These are phyloP conservation scores for Papilio elwesi DNA, from an alignment of 2,888 invertebrate species.

Conservation along the genomic window DNA sequence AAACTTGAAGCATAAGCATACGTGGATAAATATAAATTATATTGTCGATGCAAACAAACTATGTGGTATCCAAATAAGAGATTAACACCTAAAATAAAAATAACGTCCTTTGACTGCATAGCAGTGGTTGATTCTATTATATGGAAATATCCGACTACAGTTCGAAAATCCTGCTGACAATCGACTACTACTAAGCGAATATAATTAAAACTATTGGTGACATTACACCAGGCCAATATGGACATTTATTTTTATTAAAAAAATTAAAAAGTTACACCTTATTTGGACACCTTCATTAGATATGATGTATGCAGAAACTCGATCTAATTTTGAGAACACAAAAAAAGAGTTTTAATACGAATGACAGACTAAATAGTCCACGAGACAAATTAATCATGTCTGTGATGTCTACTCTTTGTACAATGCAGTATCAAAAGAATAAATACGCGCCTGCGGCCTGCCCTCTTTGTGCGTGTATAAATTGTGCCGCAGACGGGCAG, in stretches of 20 bases:
- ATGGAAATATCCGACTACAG: too few relatives aligned
- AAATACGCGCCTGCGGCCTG: conserved; percentile 46
- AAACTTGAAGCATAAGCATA: conserved; percentile 37
- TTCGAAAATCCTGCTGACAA: too few relatives aligned
- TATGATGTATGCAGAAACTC: conserved; percentile 45
- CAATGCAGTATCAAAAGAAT: conserved; percentile 64
- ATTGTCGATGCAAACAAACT: conserved; percentile 25
- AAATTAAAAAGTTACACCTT: too few relatives aligned
- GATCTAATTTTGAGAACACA: conserved; percentile 52
- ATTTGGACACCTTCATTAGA: conserved; percentile 15
- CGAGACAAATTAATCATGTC: conserved; percentile 63
- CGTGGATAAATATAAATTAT: conserved; percentile 28
- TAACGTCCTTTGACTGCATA: too few relatives aligned
- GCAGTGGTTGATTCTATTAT: too few relatives aligned
- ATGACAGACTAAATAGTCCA: conserved; percentile 62
- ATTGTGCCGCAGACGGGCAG: conserved; percentile 30
- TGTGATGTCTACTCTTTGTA: conserved; percentile 72
- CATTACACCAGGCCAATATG: too few relatives aligned
- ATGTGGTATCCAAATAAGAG: too few relatives aligned
- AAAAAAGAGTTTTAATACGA: conserved; percentile 52
- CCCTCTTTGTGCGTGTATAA: conserved; percentile 51
- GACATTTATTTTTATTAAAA: too few relatives aligned
- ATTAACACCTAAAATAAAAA: too few relatives aligned
- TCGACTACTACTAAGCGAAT: too few relatives aligned
- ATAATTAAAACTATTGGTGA: too few relatives aligned